Conservation (phyloP, 2,888 invertebrate genomes). For the Ditylenchus weischeri region DNA sequence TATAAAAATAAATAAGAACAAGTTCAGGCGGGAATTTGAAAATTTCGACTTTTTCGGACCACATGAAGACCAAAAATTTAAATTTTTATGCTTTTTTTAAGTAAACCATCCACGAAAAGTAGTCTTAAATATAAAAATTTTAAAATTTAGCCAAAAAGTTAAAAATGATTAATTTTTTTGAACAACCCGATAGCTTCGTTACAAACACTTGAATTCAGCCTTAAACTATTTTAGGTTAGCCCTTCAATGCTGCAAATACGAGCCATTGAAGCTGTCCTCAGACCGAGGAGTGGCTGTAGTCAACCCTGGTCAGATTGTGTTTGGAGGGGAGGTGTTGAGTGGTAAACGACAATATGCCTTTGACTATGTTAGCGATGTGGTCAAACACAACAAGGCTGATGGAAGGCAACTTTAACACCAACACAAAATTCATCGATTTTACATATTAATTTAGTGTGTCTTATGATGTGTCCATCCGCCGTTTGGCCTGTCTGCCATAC, state of each 20-base stretch:
- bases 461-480: conserved; percentile 52
- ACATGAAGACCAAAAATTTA: too few relatives aligned
- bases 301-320: conserved; percentile 43
- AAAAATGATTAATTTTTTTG: background rate
- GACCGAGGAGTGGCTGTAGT: conserved; percentile 55
- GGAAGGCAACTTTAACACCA: conserved; percentile 30
- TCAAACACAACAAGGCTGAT: conserved; percentile 39
- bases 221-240: conserved; percentile 35
- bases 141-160: too few relatives aligned
- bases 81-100: too few relatives aligned
- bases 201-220: background rate
- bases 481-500: conserved; percentile 50
- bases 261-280: conserved; percentile 40
- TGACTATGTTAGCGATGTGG: conserved; percentile 53
- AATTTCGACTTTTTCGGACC: too few relatives aligned
- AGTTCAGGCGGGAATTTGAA: too few relatives aligned
- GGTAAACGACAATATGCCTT: conserved; percentile 49
- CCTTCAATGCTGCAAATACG: conserved; percentile 47
- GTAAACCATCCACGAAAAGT: too few relatives aligned
- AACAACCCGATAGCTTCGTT: background rate
- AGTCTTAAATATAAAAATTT: too few relatives aligned
- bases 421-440: background rate
- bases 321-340: conserved; percentile 37
- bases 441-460: conserved; percentile 27
- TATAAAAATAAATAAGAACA: too few relatives aligned